Evolutionary conservation across 2,797 vertebrate species (phyloP).

Genomic region (Esox masquinongy): DNA sequence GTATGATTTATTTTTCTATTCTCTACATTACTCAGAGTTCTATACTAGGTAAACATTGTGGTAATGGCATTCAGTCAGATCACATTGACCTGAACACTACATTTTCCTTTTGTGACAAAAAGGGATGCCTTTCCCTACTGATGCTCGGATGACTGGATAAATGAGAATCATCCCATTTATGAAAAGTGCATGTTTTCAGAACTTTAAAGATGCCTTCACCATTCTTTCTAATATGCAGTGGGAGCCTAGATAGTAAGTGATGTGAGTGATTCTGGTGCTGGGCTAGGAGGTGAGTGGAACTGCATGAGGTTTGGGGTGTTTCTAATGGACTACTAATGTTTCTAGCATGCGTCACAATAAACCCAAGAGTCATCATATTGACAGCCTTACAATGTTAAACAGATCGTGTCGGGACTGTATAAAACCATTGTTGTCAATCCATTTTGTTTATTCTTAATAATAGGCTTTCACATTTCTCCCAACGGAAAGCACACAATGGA

Average conservation of each 20-base stretch:
- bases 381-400: slow-evolving; percentile 3
- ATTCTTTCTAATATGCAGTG: neutral
- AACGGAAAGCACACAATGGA: neutral
- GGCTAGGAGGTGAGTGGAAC: slow-evolving; percentile 10
- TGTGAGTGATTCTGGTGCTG: neutral
- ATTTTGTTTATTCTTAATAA: slow-evolving; percentile 59
- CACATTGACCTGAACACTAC: neutral
- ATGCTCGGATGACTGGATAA: neutral
- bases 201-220: neutral
- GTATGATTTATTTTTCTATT: neutral
- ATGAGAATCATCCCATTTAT: neutral
- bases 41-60: neutral
- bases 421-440: slow-evolving; percentile 54
- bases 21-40: neutral
- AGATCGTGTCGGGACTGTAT: slow-evolving; percentile 14
- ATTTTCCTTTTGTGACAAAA: neutral
- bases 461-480: neutral
- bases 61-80: neutral
- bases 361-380: slow-evolving; percentile 13
- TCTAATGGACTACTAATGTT: slow-evolving; percentile 44
- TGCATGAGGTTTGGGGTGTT: slow-evolving; percentile 11
- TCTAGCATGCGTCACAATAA: slow-evolving; percentile 32
- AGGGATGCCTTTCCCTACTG: neutral
- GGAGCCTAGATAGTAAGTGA: neutral
- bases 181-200: neutral